A percentile compares a stretch with the other conserved stretches of the same genome.
phyloP scores from a whole-genome alignment of 2,888 invertebrate species.

The Drosophila flavopinicola region DNA sequence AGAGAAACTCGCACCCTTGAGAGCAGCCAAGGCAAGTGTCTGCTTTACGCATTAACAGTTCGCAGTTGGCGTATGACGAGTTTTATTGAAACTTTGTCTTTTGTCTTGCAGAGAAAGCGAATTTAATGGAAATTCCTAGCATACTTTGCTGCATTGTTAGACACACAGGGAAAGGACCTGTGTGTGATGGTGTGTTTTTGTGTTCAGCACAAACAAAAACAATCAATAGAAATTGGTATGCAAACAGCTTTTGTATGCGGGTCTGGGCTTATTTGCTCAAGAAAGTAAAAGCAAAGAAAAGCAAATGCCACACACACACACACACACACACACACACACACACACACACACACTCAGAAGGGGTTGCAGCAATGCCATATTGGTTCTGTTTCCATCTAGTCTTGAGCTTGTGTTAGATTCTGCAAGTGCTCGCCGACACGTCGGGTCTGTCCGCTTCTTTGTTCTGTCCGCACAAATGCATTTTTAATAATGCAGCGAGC shows the following conservation, averaged over 20 bases:
- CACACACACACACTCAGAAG: conserved; percentile 2
- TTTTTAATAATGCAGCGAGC: conserved; percentile 66
- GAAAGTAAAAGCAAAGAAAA: conserved; percentile 67
- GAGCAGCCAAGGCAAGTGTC: background rate
- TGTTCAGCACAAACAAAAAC: conserved; percentile 63
- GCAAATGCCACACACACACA: conserved; percentile 19
- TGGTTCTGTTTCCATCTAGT: conserved; percentile 1
- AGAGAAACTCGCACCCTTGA: background rate
- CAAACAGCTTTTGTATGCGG: conserved; percentile 65
- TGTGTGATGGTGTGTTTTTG: conserved; percentile 7
- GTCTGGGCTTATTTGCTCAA: conserved; percentile 60
- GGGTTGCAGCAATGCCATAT: conserved; percentile 3
- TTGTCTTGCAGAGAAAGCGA: conserved; percentile 41
- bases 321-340: background rate
- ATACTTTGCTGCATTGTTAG: conserved; percentile 61
- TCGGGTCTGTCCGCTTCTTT: conserved; percentile 9
- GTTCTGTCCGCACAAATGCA: conserved; percentile 50
- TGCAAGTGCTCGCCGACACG: conserved; percentile 23
- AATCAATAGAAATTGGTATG: conserved; percentile 76
- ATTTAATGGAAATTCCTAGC: conserved; percentile 63
- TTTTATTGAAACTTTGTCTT: conserved; percentile 55
- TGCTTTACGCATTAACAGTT: conserved; percentile 45
- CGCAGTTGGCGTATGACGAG: conserved; percentile 13
- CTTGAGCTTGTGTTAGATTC: conserved; percentile 22
- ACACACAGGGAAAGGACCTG: conserved; percentile 2